Percentiles rank a stretch among this genome's conserved stretches.
phyloP scores from a whole-genome alignment of 1,140 invertebrate species.

The Wasmannia auropunctata region DNA sequence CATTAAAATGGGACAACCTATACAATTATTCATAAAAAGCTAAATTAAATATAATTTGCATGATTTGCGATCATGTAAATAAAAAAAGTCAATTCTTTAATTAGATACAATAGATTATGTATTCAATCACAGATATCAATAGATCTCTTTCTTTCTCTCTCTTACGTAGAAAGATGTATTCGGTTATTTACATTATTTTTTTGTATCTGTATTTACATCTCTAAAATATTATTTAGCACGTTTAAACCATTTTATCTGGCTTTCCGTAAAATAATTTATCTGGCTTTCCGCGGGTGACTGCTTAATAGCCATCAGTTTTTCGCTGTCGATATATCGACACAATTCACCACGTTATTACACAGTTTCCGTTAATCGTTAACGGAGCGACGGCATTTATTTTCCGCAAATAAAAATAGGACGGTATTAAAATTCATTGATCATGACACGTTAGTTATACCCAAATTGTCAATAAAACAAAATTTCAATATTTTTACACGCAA shows the following conservation, averaged over 20 bases:
- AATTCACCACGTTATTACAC: conserved; percentile 37
- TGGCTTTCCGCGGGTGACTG: conserved; percentile 15
- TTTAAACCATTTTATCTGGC: conserved; percentile 11
- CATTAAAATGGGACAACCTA: too few relatives aligned
- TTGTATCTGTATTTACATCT: conserved; percentile 9
- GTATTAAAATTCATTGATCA: conserved; percentile 34
- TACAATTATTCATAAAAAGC: background rate
- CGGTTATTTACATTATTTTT: background rate
- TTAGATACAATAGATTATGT: background rate
- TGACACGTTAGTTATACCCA: background rate
- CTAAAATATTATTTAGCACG: conserved; percentile 1
- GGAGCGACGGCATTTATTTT: conserved; percentile 26
- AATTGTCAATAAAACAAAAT: background rate
- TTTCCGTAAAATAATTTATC: conserved; percentile 39
- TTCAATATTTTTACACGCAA: background rate
- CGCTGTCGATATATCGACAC: conserved; percentile 23
- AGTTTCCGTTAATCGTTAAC: conserved; percentile 42
- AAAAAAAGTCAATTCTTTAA: background rate
- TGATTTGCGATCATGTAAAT: background rate
- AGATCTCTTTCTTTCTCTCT: too few relatives aligned
- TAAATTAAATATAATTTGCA: background rate
- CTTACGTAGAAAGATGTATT: background rate
- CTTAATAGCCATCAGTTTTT: conserved; percentile 31
- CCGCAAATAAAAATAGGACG: background rate
- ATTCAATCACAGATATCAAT: background rate